Conservation (phyloP, 2,113 vertebrate genomes). For the Sisor rabdophorus region DNA sequence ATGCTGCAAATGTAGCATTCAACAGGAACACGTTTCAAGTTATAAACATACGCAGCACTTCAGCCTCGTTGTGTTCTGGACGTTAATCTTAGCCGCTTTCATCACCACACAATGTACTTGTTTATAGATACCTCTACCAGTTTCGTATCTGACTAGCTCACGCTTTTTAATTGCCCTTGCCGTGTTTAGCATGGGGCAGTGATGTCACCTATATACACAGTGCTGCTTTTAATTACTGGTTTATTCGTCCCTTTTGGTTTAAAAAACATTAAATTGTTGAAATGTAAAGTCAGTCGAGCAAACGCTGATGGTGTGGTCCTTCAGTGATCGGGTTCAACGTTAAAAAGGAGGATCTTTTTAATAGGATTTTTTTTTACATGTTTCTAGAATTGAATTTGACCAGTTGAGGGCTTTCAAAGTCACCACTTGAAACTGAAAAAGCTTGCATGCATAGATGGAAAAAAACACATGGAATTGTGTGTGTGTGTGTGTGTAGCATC, state of each 20-base stretch:
- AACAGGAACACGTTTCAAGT: neutral
- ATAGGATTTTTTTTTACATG: neutral
- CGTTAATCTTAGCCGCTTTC: slow-evolving; percentile 23
- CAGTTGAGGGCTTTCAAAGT: neutral
- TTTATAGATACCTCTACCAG: neutral
- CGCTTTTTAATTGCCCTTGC: neutral
- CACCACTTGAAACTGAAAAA: neutral
- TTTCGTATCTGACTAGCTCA: neutral
- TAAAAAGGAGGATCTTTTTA: neutral
- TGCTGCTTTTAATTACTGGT: neutral
- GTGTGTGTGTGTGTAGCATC: neutral
- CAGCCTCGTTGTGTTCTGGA: neutral
- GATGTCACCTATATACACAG: neutral
- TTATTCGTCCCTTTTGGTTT: neutral
- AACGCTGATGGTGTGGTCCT: neutral
- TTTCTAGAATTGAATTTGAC: neutral
- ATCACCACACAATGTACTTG: neutral
- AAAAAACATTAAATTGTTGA: neutral
- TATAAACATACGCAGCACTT: neutral
- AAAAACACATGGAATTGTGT: neutral
- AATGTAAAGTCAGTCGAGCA: neutral
- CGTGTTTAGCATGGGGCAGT: neutral
- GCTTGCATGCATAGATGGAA: neutral
- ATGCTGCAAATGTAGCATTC: slow-evolving; percentile 14
- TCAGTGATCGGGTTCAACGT: neutral